Conservation (phyloP, 2,113 vertebrate species). For the Rhabdornis inornatus region DNA sequence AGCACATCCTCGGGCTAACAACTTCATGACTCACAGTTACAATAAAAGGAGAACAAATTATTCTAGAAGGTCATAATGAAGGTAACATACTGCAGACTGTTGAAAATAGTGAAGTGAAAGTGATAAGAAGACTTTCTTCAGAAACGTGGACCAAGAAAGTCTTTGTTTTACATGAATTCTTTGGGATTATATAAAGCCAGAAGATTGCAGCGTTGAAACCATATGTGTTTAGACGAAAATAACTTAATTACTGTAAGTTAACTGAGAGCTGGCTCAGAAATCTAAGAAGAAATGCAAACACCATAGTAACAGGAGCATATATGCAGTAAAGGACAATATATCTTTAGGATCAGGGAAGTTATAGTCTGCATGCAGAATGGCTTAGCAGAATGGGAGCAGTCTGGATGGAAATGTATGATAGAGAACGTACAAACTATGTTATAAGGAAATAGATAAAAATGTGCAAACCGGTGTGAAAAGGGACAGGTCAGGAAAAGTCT, state of each 20-base stretch:
- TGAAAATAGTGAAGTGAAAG: not conserved
- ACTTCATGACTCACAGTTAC: not conserved
- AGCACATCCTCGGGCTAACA: fast-evolving
- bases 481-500: constrained; percentile 1
- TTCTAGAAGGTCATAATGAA: not conserved
- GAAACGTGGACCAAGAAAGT: not conserved
- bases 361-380: not conserved
- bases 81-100: not conserved
- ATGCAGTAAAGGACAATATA: not conserved
- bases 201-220: not conserved
- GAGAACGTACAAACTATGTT: not conserved
- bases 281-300: not conserved
- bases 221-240: constrained; percentile 54
- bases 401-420: not conserved
- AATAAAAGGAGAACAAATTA: not conserved
- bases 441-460: not conserved
- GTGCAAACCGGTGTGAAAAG: not conserved
- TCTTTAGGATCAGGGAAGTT: not conserved
- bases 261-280: not conserved
- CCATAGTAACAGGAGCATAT: not conserved
- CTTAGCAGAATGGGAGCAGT: not conserved
- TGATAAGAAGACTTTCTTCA: not conserved
- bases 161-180: not conserved
- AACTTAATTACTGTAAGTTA: constrained; percentile 36
- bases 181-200: not conserved